These are phyloP conservation scores for Tiaroga cobitis DNA, from an alignment of 2,797 vertebrate genomes.

Conservation along the genomic window DNA sequence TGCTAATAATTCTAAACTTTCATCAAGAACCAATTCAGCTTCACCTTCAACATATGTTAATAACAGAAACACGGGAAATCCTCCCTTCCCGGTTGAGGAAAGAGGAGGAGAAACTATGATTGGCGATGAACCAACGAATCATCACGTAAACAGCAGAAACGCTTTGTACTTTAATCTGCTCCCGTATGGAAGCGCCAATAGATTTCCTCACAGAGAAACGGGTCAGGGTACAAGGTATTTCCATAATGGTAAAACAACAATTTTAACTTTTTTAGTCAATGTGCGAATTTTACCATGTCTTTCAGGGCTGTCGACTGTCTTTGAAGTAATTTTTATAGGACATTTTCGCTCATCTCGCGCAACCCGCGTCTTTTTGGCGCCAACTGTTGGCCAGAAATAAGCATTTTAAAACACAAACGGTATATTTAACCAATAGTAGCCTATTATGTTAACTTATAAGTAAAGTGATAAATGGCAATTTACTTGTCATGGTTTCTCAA, in stretches of 20 bases:
- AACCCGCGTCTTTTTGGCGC: neutral
- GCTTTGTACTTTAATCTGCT: constrained; percentile 75
- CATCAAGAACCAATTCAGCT: neutral
- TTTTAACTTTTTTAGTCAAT: neutral
- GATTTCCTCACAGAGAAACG: constrained; percentile 60
- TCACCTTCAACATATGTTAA: neutral
- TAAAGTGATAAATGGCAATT: neutral
- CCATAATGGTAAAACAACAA: constrained; percentile 74
- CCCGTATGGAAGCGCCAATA: constrained; percentile 64
- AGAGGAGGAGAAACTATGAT: constrained; percentile 34
- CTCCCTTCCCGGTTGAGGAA: constrained; percentile 13
- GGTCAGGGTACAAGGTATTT: constrained; percentile 78
- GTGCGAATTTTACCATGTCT: neutral
- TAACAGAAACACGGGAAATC: neutral
- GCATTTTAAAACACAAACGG: neutral
- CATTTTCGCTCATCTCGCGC: neutral
- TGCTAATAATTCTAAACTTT: constrained; percentile 1
- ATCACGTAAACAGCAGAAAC: constrained; percentile 71
- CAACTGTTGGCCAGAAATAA: neutral
- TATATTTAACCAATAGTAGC: neutral
- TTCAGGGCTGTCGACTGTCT: neutral
- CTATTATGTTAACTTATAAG: neutral
- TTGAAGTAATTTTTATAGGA: neutral
- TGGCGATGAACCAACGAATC: constrained; percentile 65
- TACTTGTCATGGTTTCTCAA: neutral